Percentiles rank a stretch among this genome's conserved stretches.
phyloP scores from a whole-genome alignment of 2,888 invertebrate genomes.

The Calameuta pallipes region DNA sequence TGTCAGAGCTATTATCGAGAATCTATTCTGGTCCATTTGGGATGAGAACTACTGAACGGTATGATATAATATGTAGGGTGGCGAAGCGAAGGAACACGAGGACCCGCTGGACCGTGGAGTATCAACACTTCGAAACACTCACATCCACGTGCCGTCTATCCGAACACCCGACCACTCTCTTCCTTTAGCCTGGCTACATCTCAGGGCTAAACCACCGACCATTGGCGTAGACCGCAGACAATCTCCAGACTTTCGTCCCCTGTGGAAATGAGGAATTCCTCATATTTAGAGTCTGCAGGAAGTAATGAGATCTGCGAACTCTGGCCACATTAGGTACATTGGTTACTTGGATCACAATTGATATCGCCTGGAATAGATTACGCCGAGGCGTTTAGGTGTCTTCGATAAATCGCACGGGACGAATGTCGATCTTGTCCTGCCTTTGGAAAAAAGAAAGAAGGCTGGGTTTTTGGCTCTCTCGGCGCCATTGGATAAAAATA shows the following conservation, averaged over 20 bases:
- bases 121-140: constrained; percentile 43
- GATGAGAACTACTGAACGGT: constrained; percentile 15
- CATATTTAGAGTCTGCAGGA: not conserved
- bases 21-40: not conserved
- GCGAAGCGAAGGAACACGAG: constrained; percentile 11
- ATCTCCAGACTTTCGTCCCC: not conserved
- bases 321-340: not conserved
- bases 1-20: not conserved
- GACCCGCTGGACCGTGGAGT: constrained; percentile 32
- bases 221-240: constrained; percentile 12
- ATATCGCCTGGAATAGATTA: not conserved
- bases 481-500: constrained; percentile 45
- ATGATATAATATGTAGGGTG: constrained; percentile 19
- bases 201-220: constrained; percentile 16
- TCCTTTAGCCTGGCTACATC: constrained; percentile 8
- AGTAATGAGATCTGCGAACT: not conserved
- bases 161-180: constrained; percentile 9
- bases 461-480: constrained; percentile 11
- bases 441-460: not conserved
- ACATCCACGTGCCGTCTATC: constrained; percentile 26
- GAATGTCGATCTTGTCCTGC: not conserved
- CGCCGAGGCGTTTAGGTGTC: not conserved
- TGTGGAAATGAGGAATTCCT: not conserved
- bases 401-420: not conserved
- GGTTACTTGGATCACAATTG: not conserved